Evolutionary conservation across 2,113 vertebrate species (phyloP).

Genomic region (Saccopteryx leptura): DNA sequence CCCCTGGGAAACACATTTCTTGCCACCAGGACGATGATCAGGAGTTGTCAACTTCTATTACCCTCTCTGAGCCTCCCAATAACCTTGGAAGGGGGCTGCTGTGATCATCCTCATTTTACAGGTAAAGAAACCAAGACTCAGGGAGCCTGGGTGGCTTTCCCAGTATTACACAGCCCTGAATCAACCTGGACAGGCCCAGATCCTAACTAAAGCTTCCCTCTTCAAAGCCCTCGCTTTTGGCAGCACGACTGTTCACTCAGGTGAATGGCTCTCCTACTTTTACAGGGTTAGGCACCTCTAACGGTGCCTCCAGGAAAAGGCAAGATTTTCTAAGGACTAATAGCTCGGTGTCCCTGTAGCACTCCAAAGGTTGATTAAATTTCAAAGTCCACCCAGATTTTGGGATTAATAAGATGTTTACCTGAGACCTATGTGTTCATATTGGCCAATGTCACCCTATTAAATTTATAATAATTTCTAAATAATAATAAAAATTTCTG

Average conservation of each 20-base stretch:
- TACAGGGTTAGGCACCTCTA: background rate
- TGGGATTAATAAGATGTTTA: background rate
- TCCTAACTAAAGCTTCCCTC: background rate
- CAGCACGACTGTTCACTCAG: background rate
- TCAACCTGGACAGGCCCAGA: background rate
- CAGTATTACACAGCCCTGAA: rapidly evolving
- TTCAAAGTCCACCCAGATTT: background rate
- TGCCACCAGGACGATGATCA: background rate
- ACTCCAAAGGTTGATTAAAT: background rate
- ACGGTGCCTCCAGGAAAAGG: background rate
- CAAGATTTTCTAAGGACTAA: background rate
- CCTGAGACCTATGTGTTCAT: too few relatives aligned
- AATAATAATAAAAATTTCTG: too few relatives aligned
- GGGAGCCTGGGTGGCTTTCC: background rate
- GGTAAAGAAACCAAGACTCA: background rate
- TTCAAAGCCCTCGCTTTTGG: background rate
- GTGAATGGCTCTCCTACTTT: background rate
- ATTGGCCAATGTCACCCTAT: too few relatives aligned
- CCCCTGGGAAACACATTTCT: background rate
- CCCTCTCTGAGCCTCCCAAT: background rate
- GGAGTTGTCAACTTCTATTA: background rate
- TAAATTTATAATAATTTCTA: too few relatives aligned
- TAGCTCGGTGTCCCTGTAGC: background rate
- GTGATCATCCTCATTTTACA: background rate
- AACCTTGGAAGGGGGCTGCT: background rate